Evolutionary conservation across 2,113 vertebrate genomes (phyloP).

Genomic region (Lepus timidus): DNA sequence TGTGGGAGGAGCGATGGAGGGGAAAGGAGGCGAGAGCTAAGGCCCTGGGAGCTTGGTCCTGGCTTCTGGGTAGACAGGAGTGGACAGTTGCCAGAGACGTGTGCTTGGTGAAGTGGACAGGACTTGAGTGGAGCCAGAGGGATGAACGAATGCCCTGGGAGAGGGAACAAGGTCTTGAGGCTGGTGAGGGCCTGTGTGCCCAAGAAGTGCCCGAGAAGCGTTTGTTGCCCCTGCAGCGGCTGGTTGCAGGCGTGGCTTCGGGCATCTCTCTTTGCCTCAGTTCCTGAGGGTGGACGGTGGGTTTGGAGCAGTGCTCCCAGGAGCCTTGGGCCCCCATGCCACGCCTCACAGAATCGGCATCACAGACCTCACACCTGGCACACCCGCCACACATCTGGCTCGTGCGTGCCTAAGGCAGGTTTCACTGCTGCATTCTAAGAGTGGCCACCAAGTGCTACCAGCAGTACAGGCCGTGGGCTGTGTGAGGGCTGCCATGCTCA

Average conservation of each 20-base stretch:
- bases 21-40: neutral
- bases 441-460: neutral
- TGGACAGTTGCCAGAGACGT: neutral
- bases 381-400: neutral
- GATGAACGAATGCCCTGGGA: neutral
- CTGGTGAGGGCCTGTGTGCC: too few relatives aligned
- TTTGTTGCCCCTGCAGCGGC: neutral
- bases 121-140: neutral
- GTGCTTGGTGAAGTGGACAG: neutral
- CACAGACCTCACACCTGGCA: neutral
- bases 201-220: neutral
- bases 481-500: constrained; percentile 58
- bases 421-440: neutral
- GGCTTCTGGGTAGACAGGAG: neutral
- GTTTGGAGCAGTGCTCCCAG: neutral
- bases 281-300: neutral
- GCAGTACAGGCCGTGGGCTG: constrained; percentile 77
- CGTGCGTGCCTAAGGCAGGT: too few relatives aligned
- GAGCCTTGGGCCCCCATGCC: neutral
- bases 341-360: neutral
- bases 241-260: neutral
- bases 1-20: too few relatives aligned
- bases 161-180: neutral
- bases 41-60: neutral
- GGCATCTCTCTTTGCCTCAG: neutral